A percentile compares a stretch with the other conserved stretches of the same genome.
Conservation (phyloP, 2,888 invertebrate species). For the Scelioninae gen. 2 region DNA sequence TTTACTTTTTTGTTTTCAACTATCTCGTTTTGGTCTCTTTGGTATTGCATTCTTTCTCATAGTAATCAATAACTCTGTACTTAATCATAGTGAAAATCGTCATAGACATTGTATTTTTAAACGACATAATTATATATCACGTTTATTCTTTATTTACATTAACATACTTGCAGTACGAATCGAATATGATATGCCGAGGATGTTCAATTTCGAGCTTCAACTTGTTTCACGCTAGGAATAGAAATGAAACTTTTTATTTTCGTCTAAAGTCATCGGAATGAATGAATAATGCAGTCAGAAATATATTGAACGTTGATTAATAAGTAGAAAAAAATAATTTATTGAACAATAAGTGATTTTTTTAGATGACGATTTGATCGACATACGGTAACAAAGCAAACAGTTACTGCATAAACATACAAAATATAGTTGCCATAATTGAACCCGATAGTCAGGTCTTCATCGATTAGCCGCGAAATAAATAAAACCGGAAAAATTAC, state of each 20-base stretch:
- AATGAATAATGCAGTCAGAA: slow-evolving; percentile 31
- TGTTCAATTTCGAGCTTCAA: slow-evolving; percentile 33
- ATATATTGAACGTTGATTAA: slow-evolving; percentile 33
- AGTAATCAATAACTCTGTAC: slow-evolving; percentile 38
- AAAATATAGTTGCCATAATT: slow-evolving; percentile 44
- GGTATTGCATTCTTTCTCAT: slow-evolving; percentile 5
- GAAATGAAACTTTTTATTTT: background rate
- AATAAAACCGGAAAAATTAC: slow-evolving; percentile 12
- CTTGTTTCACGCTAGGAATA: slow-evolving; percentile 13
- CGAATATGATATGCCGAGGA: slow-evolving; percentile 51
- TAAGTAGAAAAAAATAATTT: slow-evolving; percentile 49
- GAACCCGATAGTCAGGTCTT: slow-evolving; percentile 15
- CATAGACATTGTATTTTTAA: slow-evolving; percentile 56
- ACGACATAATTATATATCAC: slow-evolving; percentile 56
- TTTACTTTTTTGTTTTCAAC: slow-evolving; percentile 6
- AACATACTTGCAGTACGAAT: slow-evolving; percentile 51
- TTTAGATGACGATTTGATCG: slow-evolving; percentile 50
- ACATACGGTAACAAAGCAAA: slow-evolving; percentile 48
- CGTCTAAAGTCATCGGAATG: slow-evolving; percentile 10
- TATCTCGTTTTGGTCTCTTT: slow-evolving; percentile 6
- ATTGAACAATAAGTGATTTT: slow-evolving; percentile 42
- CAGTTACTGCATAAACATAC: slow-evolving; percentile 24
- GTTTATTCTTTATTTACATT: slow-evolving; percentile 49
- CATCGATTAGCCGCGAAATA: slow-evolving; percentile 15
- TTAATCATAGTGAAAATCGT: slow-evolving; percentile 46